These are phyloP conservation scores for Taurulus bubalis DNA, from an alignment of 2,113 vertebrate species.

Conservation along the genomic window DNA sequence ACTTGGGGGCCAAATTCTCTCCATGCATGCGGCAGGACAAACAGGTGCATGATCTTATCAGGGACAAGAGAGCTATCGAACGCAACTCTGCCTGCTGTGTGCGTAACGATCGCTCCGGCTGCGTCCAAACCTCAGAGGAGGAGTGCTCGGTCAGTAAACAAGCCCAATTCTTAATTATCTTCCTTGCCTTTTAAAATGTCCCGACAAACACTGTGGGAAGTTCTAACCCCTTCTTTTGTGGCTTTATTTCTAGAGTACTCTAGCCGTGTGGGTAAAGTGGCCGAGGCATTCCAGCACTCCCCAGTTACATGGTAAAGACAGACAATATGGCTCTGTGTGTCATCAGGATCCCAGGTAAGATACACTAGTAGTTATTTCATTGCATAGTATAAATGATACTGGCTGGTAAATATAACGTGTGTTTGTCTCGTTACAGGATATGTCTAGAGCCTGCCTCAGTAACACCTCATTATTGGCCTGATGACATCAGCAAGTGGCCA, in stretches of 20 bases:
- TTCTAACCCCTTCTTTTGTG: constrained; percentile 26
- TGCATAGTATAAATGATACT: neutral
- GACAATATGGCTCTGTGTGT: constrained; percentile 93
- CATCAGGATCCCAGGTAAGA: constrained; percentile 96
- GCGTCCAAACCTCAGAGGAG: constrained; percentile 93
- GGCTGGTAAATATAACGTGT: neutral
- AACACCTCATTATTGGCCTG: constrained; percentile 95
- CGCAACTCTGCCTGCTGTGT: constrained; percentile 96
- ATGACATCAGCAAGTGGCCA: constrained; percentile 99
- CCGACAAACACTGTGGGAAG: neutral
- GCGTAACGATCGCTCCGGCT: constrained; percentile 95
- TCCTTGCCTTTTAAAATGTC: neutral
- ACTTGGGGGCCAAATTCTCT: constrained; percentile 97
- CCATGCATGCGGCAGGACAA: constrained; percentile 98
- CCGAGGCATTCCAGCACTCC: constrained; percentile 89
- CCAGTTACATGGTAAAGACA: constrained; percentile 83
- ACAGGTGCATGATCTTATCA: constrained; percentile 93
- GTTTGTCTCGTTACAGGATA: constrained; percentile 82
- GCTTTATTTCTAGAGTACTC: constrained; percentile 86
- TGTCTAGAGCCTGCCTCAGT: constrained; percentile 96
- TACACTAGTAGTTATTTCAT: accelerated
- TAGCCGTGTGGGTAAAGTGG: constrained; percentile 99
- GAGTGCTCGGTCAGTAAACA: constrained; percentile 93
- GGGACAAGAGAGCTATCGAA: constrained; percentile 88
- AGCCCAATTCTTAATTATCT: neutral